Evolutionary conservation across 2,888 invertebrate genomes (phyloP).

Genomic region (Nomada goodeniana): DNA sequence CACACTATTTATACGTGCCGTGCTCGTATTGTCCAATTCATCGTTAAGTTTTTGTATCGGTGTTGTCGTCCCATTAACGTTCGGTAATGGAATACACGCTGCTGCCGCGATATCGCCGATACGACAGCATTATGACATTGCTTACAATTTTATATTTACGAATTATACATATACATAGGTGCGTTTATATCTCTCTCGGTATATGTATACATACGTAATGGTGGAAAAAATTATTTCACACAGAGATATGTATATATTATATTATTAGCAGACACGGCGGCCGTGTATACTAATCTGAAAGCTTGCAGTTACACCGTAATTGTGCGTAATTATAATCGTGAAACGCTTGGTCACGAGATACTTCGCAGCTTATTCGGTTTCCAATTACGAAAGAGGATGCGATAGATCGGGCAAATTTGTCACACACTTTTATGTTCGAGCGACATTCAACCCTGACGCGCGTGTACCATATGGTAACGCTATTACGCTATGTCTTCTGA

Average conservation of each 20-base stretch:
- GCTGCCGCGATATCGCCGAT: constrained; percentile 64
- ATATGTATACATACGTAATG: background rate
- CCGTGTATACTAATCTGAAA: constrained; percentile 22
- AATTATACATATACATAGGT: constrained; percentile 5
- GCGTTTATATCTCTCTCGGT: background rate
- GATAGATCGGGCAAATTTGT: constrained; percentile 74
- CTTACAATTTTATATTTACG: constrained; percentile 49
- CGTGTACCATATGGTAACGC: constrained; percentile 39
- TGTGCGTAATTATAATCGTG: constrained; percentile 36
- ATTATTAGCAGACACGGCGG: background rate
- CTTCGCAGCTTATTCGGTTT: constrained; percentile 65
- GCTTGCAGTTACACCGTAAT: constrained; percentile 32
- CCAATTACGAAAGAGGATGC: constrained; percentile 73
- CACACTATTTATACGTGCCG: constrained; percentile 74
- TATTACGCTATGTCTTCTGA: constrained; percentile 2
- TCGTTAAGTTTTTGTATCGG: constrained; percentile 77
- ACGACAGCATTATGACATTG: constrained; percentile 60
- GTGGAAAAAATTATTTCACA: constrained; percentile 3
- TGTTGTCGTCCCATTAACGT: constrained; percentile 78
- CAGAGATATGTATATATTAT: constrained; percentile 19
- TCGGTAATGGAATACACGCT: constrained; percentile 62
- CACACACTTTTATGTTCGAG: constrained; percentile 44
- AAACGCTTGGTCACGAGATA: constrained; percentile 62
- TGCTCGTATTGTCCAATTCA: constrained; percentile 81
- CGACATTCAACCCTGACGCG: constrained; percentile 31